Evolutionary conservation across 2,113 vertebrate species (phyloP), one percentile per base, ranked within the genome.

Genomic region (Centrocercus urophasianus): DNA sequence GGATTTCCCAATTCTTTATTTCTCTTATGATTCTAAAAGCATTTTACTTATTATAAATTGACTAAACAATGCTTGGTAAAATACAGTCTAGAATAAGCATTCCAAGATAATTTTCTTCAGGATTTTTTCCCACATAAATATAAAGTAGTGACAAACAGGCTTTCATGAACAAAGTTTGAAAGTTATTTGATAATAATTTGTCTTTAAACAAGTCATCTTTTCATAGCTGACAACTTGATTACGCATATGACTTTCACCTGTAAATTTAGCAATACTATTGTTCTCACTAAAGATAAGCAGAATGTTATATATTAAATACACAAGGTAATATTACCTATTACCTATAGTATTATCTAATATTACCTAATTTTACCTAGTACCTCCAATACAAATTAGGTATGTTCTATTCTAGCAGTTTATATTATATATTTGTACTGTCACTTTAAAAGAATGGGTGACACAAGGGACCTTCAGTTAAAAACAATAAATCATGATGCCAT

Each of bases 1-100:
- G 95, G 83, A 89, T 86, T 94, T 90, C 77, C 70, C 74, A 89
- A 13, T 89, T 88, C 72, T 74, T 88, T 83, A 83, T 73, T 93
- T 88, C 60, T 94, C 32, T 78, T 75, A 56, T 14, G 64, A 20
- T 71, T 93, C 65, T 61, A 64, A 83, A 74, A 36, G 7, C 22
- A 90, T 75, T 86, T 90, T 65, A 32, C 20, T 88, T 83, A 67
- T 61, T 79, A 76, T 72, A 91, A 94, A 85, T 86, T 42, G 38
- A 77, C 21, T 34, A 70, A 85, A 94, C 63, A 56, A 54, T 38
- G 24, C 28, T 88, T 50, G 11, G 36, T 50, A 69, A 82, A 96
- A 76, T 47, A 79, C 43, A 79, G n/a, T 38, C 5, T 38, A 27
- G 21, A 70, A 77, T 70, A 75, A 81, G 25, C 38, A 88, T 83